Evolutionary conservation across 1,140 invertebrate genomes (phyloP).

Genomic region (Harlomillsia oculata): DNA sequence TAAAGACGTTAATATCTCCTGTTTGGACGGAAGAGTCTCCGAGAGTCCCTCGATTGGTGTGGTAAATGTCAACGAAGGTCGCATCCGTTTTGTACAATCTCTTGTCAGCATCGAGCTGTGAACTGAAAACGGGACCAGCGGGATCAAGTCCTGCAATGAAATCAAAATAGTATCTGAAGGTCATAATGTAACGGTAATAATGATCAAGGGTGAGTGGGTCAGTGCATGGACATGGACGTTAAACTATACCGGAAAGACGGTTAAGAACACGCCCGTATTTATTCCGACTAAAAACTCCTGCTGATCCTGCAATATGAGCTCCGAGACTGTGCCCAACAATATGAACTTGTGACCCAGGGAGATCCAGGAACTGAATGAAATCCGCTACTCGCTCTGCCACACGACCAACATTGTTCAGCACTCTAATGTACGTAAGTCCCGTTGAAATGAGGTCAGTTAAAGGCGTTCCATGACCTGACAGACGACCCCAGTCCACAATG

Average conservation of each 20-base stretch:
- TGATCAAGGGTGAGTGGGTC: too few species aligned
- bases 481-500: conserved; percentile 15
- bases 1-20: conserved; percentile 15
- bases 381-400: conserved; percentile 12
- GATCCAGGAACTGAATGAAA: conserved; percentile 10
- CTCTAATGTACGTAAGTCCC: neutral
- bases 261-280: conserved; percentile 1
- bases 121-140: conserved; percentile 9
- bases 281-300: neutral
- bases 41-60: conserved; percentile 18
- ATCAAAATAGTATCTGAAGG: neutral
- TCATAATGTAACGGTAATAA: too few species aligned
- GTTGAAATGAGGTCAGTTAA: neutral
- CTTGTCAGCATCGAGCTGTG: neutral
- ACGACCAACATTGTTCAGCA: conserved; percentile 9
- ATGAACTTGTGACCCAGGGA: conserved; percentile 8
- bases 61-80: conserved; percentile 20
- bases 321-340: conserved; percentile 17
- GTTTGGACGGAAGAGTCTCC: conserved; percentile 15
- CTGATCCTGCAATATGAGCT: conserved; percentile 24
- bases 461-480: conserved; percentile 4
- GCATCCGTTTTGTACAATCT: conserved; percentile 10
- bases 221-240: neutral
- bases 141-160: conserved; percentile 2
- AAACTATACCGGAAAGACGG: conserved; percentile 11